Evolutionary conservation across 2,888 invertebrate genomes (phyloP), one percentile per base, ranked within the genome.

Genomic region (Lasioglossum leucozonium): DNA sequence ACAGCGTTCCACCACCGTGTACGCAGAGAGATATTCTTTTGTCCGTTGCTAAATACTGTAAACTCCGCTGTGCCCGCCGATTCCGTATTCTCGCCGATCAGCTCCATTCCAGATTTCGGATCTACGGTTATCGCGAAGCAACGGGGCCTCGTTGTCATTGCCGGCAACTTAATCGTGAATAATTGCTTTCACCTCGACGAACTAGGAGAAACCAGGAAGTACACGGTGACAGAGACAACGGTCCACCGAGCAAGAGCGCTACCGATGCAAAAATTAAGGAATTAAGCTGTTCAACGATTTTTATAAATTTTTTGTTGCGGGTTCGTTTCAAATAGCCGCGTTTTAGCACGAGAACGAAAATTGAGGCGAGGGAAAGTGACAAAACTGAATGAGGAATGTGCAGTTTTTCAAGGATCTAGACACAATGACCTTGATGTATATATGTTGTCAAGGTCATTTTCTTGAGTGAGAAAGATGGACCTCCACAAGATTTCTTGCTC

Each of bases 131-230:
- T 40, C 69, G 40, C 40, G n/a, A 5, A 40, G n/a, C 69, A 40
- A 69, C 37, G 11, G 4, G 4, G n/a, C 37, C 2, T 5, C 4
- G n/a, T 37, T 40, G n/a, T 40, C 37, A n/a, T 69, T 69, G 69
- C n/a, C 40, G 40, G 69, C 40, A n/a, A 40, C 69, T 69, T 69
- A 69, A 69, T 69, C 69, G 37, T n/a, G 13, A 69, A 40, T 69
- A 69, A 69, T 69, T 69, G n/a, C 40, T 40, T 69, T 40, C 69
- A 40, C 69, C n/a, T 69, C 22, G 40, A 40, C 69, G 13, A 11
- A 69, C n/a, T 13, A n/a, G 22, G 69, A 40, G 69, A 69, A 69
- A 69, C 37, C 40, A 40, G 69, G 69, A 69, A 69, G 40, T 40
- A 10, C 13, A 4, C 5, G 40, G n/a, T 13, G 69, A 40, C 69